These are phyloP conservation scores for Oscheius sp. DNA, from an alignment of 1,140 invertebrate genomes.

Conservation along the genomic window DNA sequence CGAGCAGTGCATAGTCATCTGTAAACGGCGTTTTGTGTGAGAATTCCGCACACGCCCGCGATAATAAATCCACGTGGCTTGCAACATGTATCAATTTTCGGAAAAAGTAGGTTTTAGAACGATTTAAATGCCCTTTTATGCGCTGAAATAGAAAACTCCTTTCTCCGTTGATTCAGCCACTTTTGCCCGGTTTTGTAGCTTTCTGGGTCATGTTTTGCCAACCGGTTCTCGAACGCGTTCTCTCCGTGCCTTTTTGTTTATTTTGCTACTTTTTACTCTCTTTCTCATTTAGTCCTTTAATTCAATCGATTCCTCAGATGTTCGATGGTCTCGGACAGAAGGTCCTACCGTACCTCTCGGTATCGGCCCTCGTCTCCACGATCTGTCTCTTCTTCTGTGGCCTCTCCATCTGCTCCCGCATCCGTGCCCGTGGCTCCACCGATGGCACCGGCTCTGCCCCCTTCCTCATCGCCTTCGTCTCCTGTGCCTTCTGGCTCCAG, in stretches of 20 bases:
- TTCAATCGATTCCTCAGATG: neutral
- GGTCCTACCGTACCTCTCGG: conserved; percentile 24
- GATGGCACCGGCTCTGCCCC: conserved; percentile 24
- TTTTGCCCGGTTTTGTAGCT: too few relatives aligned
- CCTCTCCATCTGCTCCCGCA: conserved; percentile 24
- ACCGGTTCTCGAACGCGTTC: neutral
- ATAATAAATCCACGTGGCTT: neutral
- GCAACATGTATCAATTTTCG: too few relatives aligned
- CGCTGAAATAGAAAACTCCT: too few relatives aligned
- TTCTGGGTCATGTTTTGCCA: neutral
- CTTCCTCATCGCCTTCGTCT: conserved; percentile 31
- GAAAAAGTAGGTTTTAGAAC: too few relatives aligned
- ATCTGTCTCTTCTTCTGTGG: conserved; percentile 35
- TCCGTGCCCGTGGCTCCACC: conserved; percentile 4
- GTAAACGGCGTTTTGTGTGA: too few relatives aligned
- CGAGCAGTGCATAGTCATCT: too few relatives aligned
- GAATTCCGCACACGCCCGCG: neutral
- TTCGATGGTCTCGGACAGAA: neutral
- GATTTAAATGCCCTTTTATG: too few relatives aligned
- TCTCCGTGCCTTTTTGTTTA: neutral
- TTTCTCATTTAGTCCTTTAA: neutral
- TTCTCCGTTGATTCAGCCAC: neutral
- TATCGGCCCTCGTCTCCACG: conserved; percentile 21
- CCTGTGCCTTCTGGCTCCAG: conserved; percentile 53
- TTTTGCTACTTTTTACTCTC: neutral